phyloP scores from a whole-genome alignment of 2,888 invertebrate genomes.

The Zygaena filipendulae region DNA sequence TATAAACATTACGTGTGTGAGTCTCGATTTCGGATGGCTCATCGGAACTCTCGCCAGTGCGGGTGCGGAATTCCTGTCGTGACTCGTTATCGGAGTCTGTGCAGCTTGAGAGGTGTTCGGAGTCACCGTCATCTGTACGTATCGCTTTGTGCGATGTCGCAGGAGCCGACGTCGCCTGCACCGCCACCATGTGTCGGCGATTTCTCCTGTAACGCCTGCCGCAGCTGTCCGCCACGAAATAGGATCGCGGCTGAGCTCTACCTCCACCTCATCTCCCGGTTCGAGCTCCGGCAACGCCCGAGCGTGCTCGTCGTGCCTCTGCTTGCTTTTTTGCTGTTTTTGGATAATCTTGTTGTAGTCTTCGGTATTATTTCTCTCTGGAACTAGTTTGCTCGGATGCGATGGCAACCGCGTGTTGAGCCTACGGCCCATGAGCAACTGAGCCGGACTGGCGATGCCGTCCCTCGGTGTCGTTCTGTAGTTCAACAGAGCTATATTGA shows the following conservation, averaged over 20 bases:
- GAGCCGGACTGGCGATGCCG: constrained; percentile 9
- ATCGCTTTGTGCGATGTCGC: no score
- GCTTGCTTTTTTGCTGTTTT: constrained; percentile 2
- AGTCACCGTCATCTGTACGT: no score
- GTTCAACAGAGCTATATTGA: constrained; percentile 14
- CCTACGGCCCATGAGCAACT: constrained; percentile 14
- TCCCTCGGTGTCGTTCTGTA: constrained; percentile 9
- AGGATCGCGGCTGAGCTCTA: constrained; percentile 9
- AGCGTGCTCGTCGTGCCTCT: constrained; percentile 4
- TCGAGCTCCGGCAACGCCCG: constrained; percentile 3
- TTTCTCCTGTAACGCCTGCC: constrained; percentile 7
- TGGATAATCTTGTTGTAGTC: background rate
- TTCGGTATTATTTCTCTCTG: constrained; percentile 3
- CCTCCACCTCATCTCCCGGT: constrained; percentile 4
- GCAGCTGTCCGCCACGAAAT: constrained; percentile 4
- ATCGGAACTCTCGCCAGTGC: no score
- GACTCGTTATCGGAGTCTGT: no score
- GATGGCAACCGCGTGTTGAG: constrained; percentile 12
- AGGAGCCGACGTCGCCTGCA: no score
- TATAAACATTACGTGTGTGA: no score
- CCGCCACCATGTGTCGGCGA: constrained; percentile 6
- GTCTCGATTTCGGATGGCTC: no score
- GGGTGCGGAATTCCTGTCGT: no score
- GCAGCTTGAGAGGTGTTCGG: no score
- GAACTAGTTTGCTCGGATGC: constrained; percentile 2